These are phyloP conservation scores for Oscheius sp. DNA, from an alignment of 1,140 invertebrate species.

Conservation along the genomic window DNA sequence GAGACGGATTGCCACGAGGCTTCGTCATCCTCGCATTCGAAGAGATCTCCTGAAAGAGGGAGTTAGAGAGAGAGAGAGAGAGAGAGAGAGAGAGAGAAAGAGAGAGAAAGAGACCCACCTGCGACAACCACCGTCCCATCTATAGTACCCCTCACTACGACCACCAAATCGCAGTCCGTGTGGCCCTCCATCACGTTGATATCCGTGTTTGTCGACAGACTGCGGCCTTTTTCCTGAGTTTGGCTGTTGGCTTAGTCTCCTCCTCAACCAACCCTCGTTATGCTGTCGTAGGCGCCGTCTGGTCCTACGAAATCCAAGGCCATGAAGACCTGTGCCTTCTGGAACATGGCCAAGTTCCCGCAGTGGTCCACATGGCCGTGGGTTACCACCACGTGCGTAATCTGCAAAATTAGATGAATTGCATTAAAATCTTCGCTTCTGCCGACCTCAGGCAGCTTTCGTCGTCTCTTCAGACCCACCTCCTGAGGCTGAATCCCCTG, in stretches of 20 bases:
- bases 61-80: too few species aligned
- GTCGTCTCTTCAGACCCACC: too few species aligned
- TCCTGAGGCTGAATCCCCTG: too few species aligned
- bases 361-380: slow-evolving; percentile 19
- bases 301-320: not conserved
- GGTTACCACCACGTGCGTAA: slow-evolving; percentile 11
- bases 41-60: slow-evolving; percentile 13
- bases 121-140: not conserved
- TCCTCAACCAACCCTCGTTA: not conserved
- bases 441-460: too few species aligned
- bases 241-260: not conserved
- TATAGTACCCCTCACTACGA: not conserved
- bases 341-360: slow-evolving; percentile 1
- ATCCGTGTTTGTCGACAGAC: not conserved
- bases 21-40: slow-evolving; percentile 7
- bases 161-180: not conserved
- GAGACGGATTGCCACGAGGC: not conserved
- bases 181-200: not conserved
- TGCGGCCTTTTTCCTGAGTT: not conserved
- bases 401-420: not conserved
- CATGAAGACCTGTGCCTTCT: not conserved
- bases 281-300: not conserved
- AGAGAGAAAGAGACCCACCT: not conserved
- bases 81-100: too few species aligned
- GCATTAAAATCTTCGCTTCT: not conserved